A percentile compares a stretch with the other conserved stretches of the same genome.
phyloP scores from a whole-genome alignment of 2,888 invertebrate species.

The Zootermopsis nevadensis region DNA sequence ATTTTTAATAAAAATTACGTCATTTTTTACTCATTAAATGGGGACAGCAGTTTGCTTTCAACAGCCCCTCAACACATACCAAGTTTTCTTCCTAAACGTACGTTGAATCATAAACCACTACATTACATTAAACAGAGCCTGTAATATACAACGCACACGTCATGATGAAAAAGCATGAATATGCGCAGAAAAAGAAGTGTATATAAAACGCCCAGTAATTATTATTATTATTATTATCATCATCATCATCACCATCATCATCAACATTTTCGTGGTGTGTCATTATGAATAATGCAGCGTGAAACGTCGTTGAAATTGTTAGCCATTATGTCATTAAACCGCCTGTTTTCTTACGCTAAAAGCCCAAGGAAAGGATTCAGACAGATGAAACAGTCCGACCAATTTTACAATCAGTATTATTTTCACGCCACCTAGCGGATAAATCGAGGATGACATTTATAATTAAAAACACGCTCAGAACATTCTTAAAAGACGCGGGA shows the following conservation, averaged over 20 bases:
- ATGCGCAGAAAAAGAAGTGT: conserved; percentile 14
- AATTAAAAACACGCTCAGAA: too few relatives aligned
- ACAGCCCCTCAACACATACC: background rate
- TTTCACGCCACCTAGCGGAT: too few relatives aligned
- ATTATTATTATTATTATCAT: conserved; percentile 46
- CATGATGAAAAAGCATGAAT: conserved; percentile 6
- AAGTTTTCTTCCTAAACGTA: conserved; percentile 20
- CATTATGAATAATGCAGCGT: conserved; percentile 47
- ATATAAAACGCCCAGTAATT: background rate
- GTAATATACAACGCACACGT: conserved; percentile 11
- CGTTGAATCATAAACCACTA: conserved; percentile 28
- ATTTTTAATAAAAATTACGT: conserved; percentile 38
- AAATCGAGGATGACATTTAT: too few relatives aligned
- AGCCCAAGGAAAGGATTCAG: too few relatives aligned
- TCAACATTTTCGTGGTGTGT: conserved; percentile 41
- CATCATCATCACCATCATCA: conserved; percentile 40
- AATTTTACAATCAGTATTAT: too few relatives aligned
- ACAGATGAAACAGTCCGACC: too few relatives aligned
- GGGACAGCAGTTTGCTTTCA: conserved; percentile 39
- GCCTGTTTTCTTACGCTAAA: background rate
- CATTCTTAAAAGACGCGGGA: too few relatives aligned
- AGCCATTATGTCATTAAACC: conserved; percentile 50
- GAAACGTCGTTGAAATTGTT: conserved; percentile 44
- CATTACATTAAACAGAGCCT: conserved; percentile 33
- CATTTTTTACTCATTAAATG: conserved; percentile 32